Evolutionary conservation across 2,797 vertebrate genomes (phyloP).

Genomic region (Peromyscus melanophrys): DNA sequence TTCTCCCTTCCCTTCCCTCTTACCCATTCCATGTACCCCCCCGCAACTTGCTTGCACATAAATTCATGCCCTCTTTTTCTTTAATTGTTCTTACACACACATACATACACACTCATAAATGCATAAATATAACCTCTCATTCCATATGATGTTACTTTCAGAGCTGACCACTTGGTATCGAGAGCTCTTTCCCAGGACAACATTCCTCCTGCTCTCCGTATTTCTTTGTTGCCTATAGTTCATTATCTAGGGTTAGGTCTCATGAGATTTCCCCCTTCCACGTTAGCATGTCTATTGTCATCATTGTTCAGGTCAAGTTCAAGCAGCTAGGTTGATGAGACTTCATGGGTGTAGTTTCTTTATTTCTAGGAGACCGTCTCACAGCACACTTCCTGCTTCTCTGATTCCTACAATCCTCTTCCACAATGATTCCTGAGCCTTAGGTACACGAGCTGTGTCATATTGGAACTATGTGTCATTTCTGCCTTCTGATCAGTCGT

Average conservation of each 20-base stretch:
- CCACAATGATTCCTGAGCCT: not conserved
- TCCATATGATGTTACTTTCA: not conserved
- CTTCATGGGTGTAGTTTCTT: not conserved
- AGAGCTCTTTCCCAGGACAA: not conserved
- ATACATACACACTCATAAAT: not conserved
- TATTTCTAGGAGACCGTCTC: not conserved
- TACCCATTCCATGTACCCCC: not conserved
- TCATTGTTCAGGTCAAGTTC: not conserved
- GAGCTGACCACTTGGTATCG: not conserved
- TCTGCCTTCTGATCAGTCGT: not conserved
- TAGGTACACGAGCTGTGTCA: not conserved
- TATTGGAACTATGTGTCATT: not conserved
- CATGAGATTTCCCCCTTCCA: not conserved
- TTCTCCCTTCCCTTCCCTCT: not conserved
- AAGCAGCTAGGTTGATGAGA: not conserved
- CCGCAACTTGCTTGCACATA: not conserved
- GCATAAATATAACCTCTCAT: not conserved
- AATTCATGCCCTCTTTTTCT: not conserved
- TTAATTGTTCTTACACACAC: not conserved
- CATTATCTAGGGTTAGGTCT: not conserved
- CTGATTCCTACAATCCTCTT: not conserved
- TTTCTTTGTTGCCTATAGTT: not conserved
- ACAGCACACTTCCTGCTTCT: not conserved
- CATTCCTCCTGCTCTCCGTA: not conserved
- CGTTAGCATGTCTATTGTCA: not conserved